These are phyloP conservation scores for Dromius quadrimaculatus DNA, from an alignment of 2,888 invertebrate species.

Conservation along the genomic window DNA sequence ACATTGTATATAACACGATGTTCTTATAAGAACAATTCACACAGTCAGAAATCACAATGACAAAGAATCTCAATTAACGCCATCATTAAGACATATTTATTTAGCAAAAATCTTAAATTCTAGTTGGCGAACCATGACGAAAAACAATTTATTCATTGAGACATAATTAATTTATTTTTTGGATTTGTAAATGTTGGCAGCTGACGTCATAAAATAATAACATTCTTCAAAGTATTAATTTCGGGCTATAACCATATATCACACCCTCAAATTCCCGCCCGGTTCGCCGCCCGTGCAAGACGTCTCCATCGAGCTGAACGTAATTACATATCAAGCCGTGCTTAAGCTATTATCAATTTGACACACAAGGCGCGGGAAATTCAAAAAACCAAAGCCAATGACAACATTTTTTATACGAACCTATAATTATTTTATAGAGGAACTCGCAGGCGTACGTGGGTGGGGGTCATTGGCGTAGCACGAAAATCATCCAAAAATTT, in stretches of 20 bases:
- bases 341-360: slow-evolving; percentile 25
- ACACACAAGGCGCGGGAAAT: slow-evolving; percentile 24
- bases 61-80: too few species aligned
- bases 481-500: too few species aligned
- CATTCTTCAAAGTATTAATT: slow-evolving; percentile 1
- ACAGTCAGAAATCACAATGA: too few species aligned
- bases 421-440: slow-evolving; percentile 27
- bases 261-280: not conserved
- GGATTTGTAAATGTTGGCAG: too few species aligned
- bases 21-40: too few species aligned
- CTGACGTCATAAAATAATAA: not conserved
- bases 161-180: too few species aligned
- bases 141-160: too few species aligned
- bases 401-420: slow-evolving; percentile 24
- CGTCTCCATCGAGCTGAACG: not conserved
- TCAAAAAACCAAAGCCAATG: slow-evolving; percentile 16
- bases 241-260: not conserved
- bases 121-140: too few species aligned
- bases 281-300: not conserved
- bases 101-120: too few species aligned
- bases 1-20: too few species aligned
- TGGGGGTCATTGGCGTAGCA: slow-evolving; percentile 4
- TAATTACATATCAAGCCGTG: slow-evolving; percentile 1
- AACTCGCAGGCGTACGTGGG: not conserved
- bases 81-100: too few species aligned